Evolutionary conservation across 2,797 vertebrate genomes (phyloP), one percentile per base, ranked within the genome.

Genomic region (Meda fulgida): DNA sequence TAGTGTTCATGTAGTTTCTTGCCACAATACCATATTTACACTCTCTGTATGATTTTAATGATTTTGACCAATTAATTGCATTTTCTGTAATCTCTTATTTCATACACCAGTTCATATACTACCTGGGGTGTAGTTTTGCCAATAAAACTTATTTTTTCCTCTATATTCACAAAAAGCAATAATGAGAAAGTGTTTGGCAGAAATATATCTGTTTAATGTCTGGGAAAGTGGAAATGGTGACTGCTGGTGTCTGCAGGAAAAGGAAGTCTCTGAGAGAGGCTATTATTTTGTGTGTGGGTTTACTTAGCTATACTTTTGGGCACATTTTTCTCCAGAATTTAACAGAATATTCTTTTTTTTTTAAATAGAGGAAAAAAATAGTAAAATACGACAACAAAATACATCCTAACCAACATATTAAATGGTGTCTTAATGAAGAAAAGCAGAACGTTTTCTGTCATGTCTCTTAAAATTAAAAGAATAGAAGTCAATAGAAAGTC

Each of bases 31-130:
- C 14, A 29, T 19, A 78, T 60, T 40, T 40, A 78, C 21, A 60
- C 7, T 19, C 13, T 76, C 29, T 76, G 40, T 23, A 38, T 58
- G 0, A 16, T 21, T 43, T 58, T 60, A 38, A 18, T 14, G 13
- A 77, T 26, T 77, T 77, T n/a, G 36, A 58, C 13, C 21, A 14
- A 46, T 46, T 46, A 38, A 58, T 26, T 18, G 23, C 1, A 38
- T 77, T 38, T 77, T 77, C 34, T n/a, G 75, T 58, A 43, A 78
- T 29, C 3, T 19, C 7, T 83, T 36, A 38, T 76, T 83, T 53
- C 9, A 53, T 76, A 66, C 46, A 65, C n/a, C 23, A 65, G 21
- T 63, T 65, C 18, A 48, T 75, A 63, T 65, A 36, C 7, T 46
- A 46, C 43, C 71, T 66, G 23, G 58, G 26, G 7, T 73, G 13